Base-by-base conservation (phyloP, 2,113 vertebrate species). In the Rhipidura dahli region DNA sequence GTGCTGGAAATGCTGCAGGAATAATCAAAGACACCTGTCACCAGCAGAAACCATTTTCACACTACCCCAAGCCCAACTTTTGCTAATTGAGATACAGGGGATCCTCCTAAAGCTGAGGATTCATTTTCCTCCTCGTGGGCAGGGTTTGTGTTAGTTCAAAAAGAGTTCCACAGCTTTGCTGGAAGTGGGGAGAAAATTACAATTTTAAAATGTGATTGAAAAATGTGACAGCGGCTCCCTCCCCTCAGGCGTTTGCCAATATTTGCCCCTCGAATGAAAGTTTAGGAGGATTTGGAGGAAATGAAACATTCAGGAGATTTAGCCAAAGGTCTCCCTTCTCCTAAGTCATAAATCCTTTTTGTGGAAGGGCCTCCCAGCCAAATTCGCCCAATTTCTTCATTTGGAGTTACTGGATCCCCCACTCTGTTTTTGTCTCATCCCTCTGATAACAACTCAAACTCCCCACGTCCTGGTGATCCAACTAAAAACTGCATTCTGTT, bases 221-320 rank as follows among this genome's bases (percentile, higher is more conserved):
- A 91, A 82, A 76, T 53, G 40, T 77, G 70, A 45, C 63, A 83
- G 10, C 8, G 6, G 23, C 26, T 77, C 87, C 14, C n/a, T 93
- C 35, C 47, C 59, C 79, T 80, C 82, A 40, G 87, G 57, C 33
- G 0, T 31, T 77, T 44, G 90, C 92, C 94, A 95, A 54, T 45
- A 47, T 96, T 93, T 89, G 54, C 76, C 89, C 92, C 90, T 89
- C 71, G 73, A 90, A 86, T 44, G 47, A 86, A 97, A 86, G 33
- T 93, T 96, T 90, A 77, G 75, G 82, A 88, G 90, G 78, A 83
- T 92, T 86, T 61, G 79, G 90, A 95, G 94, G 87, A 95, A 96
- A 96, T 94, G 56, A 96, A 94, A 91, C 47, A 24, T 94, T 95
- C 50, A 54, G 71, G 78, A 83, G 71, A 94, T 80, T 70, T 86